phyloP scores from a whole-genome alignment of 2,888 invertebrate species.

The Cybosia mesomella region DNA sequence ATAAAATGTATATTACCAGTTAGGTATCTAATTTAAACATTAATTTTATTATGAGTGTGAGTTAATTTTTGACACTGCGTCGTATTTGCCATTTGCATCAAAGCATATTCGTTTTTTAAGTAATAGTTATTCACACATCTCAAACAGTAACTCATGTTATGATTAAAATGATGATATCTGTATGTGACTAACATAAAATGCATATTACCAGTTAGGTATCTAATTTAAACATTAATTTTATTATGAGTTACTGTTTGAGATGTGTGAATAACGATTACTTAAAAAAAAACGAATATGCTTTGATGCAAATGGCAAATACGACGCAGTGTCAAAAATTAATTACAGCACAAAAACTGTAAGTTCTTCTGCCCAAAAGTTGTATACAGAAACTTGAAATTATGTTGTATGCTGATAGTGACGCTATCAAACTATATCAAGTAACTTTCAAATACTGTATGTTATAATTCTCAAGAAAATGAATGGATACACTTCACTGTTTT shows the following conservation, averaged over 20 bases:
- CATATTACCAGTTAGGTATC: too few species aligned
- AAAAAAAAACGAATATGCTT: not conserved
- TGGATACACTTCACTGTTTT: not conserved
- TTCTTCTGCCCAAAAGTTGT: not conserved
- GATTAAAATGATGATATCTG: too few species aligned
- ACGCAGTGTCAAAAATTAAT: not conserved
- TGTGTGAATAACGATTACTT: not conserved
- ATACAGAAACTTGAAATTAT: not conserved
- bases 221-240: too few species aligned
- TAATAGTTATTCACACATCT: not conserved
- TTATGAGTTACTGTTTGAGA: not conserved
- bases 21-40: too few species aligned
- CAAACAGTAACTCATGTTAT: too few species aligned
- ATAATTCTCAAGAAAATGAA: conserved; percentile 1
- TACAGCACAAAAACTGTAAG: not conserved
- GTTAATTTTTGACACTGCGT: not conserved
- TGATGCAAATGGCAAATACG: not conserved
- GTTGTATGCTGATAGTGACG: not conserved
- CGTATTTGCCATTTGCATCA: not conserved
- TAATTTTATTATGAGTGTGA: too few species aligned
- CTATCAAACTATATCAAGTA: not conserved
- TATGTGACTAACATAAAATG: too few species aligned
- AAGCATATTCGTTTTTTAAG: not conserved
- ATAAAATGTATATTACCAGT: too few species aligned
- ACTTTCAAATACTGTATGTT: not conserved